Base-by-base conservation (phyloP, 2,113 vertebrate species). In the Dicerorhinus sumatrensis region DNA sequence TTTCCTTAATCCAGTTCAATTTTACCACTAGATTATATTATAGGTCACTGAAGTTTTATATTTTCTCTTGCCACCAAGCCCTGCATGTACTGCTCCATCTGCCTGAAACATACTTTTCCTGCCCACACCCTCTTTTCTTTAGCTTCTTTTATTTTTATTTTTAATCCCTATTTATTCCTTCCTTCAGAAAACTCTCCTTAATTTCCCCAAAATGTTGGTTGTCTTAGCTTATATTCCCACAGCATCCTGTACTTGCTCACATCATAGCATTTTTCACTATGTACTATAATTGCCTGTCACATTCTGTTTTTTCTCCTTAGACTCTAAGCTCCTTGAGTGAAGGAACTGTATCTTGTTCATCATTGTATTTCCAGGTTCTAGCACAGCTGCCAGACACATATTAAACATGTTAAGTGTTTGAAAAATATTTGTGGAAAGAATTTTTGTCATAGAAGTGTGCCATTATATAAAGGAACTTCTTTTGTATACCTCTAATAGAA, bases 351-450 rank as follows among this genome's bases (percentile, higher is more conserved):
- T 84, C 46, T 91, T 91, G 12, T 67, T 92, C 39, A 73, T 81
- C 54, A 48, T 69, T 81, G 39, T 67, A 75, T 86, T 85, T 85
- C 54, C 17, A 79, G 8, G 39, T 86, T 73, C n/a, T 93, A 80
- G 48, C 56, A 51, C 6, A 95, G 65, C 33, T 91, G 63, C 31
- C 21, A 87, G 54, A 76, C 27, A 84, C 21, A 60, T 56, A 58
- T 46, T 82, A 95, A 94, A 48, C 18, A 81, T 79, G 36, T 60
- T 46, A 89, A 92, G 31, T 83, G n/a, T 88, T 92, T 65, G 39
- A 94, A 92, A 95, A 82, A 92, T 94, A 70, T 65, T 89, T 89
- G 29, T 79, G 84, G 12, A 84, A 94, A 93, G 65, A 95, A 63
- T 65, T 6, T 85, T 72, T 73, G 31, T 91, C 36, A 81, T 69